phyloP scores from a whole-genome alignment of 2,113 vertebrate species.

The Tyto alba region DNA sequence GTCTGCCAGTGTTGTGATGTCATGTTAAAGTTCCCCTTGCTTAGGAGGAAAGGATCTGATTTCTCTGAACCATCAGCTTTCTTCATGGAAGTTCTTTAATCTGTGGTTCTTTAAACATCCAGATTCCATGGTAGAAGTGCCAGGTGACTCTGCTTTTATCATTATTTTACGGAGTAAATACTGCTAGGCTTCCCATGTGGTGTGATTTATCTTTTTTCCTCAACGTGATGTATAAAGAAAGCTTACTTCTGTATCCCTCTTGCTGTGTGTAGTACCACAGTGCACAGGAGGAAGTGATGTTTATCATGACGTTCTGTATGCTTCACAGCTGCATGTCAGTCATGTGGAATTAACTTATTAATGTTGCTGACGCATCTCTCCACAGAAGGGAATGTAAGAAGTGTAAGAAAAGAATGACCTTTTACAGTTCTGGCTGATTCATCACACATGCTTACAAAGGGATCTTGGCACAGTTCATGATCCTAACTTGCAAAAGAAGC shows the following conservation, averaged over 20 bases:
- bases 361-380: neutral
- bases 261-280: neutral
- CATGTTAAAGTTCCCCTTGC: neutral
- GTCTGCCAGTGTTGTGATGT: neutral
- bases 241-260: neutral
- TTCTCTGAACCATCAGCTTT: neutral
- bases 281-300: neutral
- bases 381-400: neutral
- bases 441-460: neutral
- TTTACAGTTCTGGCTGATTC: neutral
- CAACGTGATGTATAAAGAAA: neutral
- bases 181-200: neutral
- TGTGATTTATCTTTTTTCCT: neutral
- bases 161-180: neutral
- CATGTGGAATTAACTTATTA: neutral
- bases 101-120: neutral
- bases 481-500: neutral
- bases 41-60: neutral
- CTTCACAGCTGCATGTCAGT: neutral
- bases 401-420: neutral
- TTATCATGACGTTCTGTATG: neutral
- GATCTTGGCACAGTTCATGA: neutral
- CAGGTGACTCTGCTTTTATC: neutral
- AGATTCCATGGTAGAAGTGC: neutral
- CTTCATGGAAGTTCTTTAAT: neutral